Evolutionary conservation across 2,113 vertebrate species (phyloP).

Genomic region (Lasiurus cinereus): DNA sequence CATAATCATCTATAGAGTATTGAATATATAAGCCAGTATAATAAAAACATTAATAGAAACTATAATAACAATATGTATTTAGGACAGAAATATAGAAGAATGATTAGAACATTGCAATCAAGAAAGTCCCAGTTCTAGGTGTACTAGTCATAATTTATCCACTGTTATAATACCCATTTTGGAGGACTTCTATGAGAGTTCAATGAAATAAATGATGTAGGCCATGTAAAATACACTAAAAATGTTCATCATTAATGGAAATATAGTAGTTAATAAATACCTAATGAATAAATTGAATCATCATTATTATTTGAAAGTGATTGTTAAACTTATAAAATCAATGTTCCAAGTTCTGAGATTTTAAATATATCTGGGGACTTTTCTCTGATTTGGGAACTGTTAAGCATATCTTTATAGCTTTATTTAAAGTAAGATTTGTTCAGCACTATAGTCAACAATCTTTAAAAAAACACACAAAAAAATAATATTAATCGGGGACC

Average conservation of each 20-base stretch:
- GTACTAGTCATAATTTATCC: background rate
- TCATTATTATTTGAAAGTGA: background rate
- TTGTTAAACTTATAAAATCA: constrained; percentile 22
- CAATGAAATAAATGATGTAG: constrained; percentile 18
- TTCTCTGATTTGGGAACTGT: background rate
- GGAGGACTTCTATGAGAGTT: background rate
- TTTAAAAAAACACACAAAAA: constrained; percentile 28
- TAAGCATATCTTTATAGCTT: background rate
- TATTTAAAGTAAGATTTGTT: constrained; percentile 4
- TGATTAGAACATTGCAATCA: background rate
- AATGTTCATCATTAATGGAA: background rate
- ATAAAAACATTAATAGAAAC: background rate
- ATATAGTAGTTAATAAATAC: background rate
- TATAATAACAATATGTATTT: background rate
- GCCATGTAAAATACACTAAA: background rate
- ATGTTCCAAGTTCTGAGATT: constrained; percentile 1
- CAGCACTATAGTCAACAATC: background rate
- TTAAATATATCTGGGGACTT: background rate
- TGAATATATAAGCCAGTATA: background rate
- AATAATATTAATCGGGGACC: background rate
- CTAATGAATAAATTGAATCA: background rate
- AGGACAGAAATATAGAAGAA: background rate
- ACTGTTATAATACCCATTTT: background rate
- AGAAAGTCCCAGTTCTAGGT: background rate
- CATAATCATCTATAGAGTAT: background rate